Conservation (phyloP, 2,888 invertebrate species). For the Agonopterix heracliana region DNA sequence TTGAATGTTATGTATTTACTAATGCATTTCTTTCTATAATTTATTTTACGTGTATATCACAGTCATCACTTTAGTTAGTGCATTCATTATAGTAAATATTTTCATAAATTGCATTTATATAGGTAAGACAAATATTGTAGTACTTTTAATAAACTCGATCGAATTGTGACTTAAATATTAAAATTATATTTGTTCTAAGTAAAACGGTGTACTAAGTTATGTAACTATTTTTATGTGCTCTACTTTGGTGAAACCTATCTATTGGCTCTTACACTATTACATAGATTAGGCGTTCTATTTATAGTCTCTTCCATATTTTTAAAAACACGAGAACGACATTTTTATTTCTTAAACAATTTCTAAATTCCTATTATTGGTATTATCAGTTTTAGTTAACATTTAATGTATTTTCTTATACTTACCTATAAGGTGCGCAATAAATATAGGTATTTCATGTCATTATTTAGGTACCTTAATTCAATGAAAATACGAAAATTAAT, state of each 20-base stretch:
- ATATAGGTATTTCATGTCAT: too few relatives aligned
- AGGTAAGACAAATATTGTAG: constrained; percentile 23
- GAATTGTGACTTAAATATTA: constrained; percentile 3
- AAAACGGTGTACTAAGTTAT: constrained; percentile 29
- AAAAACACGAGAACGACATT: too few relatives aligned
- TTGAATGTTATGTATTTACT: constrained; percentile 43
- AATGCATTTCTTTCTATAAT: constrained; percentile 57
- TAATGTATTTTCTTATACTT: too few relatives aligned
- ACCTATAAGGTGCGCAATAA: too few relatives aligned
- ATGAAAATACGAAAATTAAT: too few relatives aligned
- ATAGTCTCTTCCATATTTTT: too few relatives aligned
- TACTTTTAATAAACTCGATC: constrained; percentile 14
- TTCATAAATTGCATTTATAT: constrained; percentile 33
- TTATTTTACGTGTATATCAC: constrained; percentile 70
- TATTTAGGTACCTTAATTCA: too few relatives aligned
- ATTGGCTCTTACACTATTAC: too few relatives aligned
- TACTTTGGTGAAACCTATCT: too few relatives aligned
- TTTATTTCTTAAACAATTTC: not conserved
- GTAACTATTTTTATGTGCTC: not conserved
- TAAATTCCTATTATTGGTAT: too few relatives aligned
- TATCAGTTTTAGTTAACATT: too few relatives aligned
- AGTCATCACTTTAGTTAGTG: constrained; percentile 73
- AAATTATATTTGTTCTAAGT: constrained; percentile 22
- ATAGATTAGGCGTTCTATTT: too few relatives aligned
- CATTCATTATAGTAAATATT: constrained; percentile 24